Percentiles rank a stretch among this genome's conserved stretches.
Conservation (phyloP, 2,113 vertebrate genomes). For the Dolichallabes microphthalmus region DNA sequence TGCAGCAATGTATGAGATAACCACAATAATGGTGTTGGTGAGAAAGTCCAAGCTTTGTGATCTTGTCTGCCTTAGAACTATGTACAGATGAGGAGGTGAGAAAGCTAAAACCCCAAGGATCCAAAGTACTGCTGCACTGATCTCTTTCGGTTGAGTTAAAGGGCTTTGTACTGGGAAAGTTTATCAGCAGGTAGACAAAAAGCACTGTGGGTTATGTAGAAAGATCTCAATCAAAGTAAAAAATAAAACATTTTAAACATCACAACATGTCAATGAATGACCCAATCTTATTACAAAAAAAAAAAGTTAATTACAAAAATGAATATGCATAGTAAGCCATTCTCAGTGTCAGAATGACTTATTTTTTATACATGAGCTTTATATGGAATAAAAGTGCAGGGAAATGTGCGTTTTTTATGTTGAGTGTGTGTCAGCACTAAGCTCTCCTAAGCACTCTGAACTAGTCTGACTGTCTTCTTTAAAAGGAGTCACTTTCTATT, state of each 20-base stretch:
- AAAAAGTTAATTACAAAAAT: neutral
- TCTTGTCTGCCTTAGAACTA: neutral
- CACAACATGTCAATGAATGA: neutral
- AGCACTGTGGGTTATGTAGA: neutral
- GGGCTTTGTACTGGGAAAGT: neutral
- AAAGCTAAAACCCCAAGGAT: neutral
- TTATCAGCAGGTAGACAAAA: neutral
- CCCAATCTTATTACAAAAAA: neutral
- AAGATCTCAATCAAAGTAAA: neutral
- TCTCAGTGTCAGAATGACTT: neutral
- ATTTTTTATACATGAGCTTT: neutral
- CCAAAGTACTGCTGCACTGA: neutral
- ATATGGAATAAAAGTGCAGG: neutral
- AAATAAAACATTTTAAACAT: neutral
- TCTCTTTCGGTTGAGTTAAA: neutral
- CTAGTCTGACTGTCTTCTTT: neutral
- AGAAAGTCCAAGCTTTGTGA: neutral
- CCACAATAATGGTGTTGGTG: neutral
- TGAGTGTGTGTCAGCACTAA: neutral
- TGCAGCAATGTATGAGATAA: neutral
- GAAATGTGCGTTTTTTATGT: neutral
- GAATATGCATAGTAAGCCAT: neutral
- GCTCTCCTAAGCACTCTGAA: neutral
- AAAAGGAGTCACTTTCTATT: neutral
- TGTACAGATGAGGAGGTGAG: neutral